These are phyloP conservation scores for Lasioglossum zephyrum DNA, from an alignment of 2,888 invertebrate species.

Conservation along the genomic window DNA sequence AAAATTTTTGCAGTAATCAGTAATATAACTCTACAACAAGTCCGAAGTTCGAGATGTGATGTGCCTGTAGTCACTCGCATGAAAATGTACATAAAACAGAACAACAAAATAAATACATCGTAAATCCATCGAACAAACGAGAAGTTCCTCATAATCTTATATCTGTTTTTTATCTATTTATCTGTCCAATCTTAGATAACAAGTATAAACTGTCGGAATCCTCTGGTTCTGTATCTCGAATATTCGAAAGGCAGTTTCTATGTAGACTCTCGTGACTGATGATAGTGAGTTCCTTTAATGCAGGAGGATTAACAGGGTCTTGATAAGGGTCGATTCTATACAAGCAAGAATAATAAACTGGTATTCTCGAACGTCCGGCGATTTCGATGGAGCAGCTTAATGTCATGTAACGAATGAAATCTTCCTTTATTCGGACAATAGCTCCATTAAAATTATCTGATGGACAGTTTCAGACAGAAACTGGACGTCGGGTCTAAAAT, in stretches of 20 bases:
- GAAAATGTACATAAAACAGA: too few relatives aligned
- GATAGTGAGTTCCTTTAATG: neutral
- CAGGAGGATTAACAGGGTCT: neutral
- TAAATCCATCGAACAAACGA: neutral
- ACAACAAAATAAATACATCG: too few relatives aligned
- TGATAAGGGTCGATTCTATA: neutral
- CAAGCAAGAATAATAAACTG: constrained; percentile 1
- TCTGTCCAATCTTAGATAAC: neutral
- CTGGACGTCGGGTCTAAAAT: constrained; percentile 68
- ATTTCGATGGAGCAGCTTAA: constrained; percentile 45
- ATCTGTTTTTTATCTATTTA: neutral
- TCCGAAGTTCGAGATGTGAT: too few relatives aligned
- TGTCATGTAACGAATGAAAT: constrained; percentile 56
- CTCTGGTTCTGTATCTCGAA: neutral
- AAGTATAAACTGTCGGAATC: neutral
- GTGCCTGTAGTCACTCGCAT: too few relatives aligned
- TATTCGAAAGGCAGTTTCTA: neutral
- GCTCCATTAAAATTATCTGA: constrained; percentile 74
- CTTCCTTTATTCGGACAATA: constrained; percentile 69
- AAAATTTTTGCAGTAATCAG: too few relatives aligned
- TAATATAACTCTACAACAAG: too few relatives aligned
- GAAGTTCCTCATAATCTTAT: neutral
- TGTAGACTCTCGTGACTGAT: neutral
- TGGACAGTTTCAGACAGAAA: constrained; percentile 71
- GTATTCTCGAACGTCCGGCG: constrained; percentile 10